Evolutionary conservation across 2,797 vertebrate species (phyloP), one percentile per base, ranked within the genome.

Genomic region (Serranus cabrilla): DNA sequence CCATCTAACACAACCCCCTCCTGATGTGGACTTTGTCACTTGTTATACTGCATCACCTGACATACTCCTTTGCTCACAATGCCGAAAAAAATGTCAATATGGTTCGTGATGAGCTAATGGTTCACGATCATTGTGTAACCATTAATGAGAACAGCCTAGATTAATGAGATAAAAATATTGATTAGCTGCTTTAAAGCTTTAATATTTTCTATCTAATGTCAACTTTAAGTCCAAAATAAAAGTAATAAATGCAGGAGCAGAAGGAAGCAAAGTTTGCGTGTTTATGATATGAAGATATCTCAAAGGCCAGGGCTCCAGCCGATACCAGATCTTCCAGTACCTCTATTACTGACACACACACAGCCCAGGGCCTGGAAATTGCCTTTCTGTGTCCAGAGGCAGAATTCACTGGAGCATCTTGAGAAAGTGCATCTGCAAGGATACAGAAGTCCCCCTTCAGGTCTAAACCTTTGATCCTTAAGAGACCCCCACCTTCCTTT

Each of bases 401-500:
- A 89, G 82, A 93, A 90, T 93, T 92, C 90, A 87, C 70, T 7
- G 11, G 63, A 87, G 79, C 85, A 83, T 93, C 91, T 92, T 92
- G 82, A 93, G 88, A 91, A 91, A 93, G 90, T 91, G 82, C 91
- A 92, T 94, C 92, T 92, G 90, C 86, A 74, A 92, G 88, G 91
- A 92, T 83, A 85, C 80, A 86, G 86, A 92, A 89, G 93, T 94
- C 92, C 93, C 27, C 94, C 92, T 92, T 89, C 76, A 90, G 91
- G 92, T 93, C 91, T 76, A 80, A 93, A 85, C 91, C 94, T 95
- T 95, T 96, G 94, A 95, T 95, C 93, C 88, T 93, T 83, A 87
- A 94, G 88, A 93, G 89, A 91, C 91, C 91, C 85, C 89, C 90
- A 86, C 86, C 89, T 89, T 89, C 76, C 87, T 89, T 88, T 90